Conservation (phyloP, 2,797 vertebrate species). For the Hybognathus amarus region DNA sequence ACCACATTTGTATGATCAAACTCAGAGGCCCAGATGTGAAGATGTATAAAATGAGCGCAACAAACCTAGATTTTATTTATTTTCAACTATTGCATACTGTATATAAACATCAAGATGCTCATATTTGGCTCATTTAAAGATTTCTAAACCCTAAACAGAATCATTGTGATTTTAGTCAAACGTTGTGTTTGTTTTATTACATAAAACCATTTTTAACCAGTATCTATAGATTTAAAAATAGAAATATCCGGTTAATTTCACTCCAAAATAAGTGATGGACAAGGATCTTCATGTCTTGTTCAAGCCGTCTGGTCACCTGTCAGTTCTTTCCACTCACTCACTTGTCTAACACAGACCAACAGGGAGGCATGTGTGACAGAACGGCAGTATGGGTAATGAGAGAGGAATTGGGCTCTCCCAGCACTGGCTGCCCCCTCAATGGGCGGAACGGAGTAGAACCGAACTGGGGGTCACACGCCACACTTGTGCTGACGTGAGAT, state of each 20-base stretch:
- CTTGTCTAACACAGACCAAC: conserved; percentile 50
- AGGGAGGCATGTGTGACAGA: conserved; percentile 58
- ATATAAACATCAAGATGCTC: conserved; percentile 29
- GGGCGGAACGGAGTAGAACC: conserved; percentile 63
- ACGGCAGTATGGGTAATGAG: conserved; percentile 53
- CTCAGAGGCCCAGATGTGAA: conserved; percentile 3
- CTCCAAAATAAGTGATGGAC: conserved; percentile 28
- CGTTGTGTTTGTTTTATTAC: not conserved
- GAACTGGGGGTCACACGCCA: conserved; percentile 28
- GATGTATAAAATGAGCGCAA: conserved; percentile 24
- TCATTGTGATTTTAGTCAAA: not conserved
- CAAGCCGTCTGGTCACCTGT: conserved; percentile 56
- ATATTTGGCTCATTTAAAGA: not conserved
- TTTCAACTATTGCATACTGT: conserved; percentile 22
- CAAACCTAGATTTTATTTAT: conserved; percentile 3
- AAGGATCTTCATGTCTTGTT: conserved; percentile 58
- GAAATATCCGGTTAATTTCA: not conserved
- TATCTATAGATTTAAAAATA: not conserved
- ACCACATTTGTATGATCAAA: not conserved
- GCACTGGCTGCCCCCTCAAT: conserved; percentile 69
- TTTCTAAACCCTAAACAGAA: not conserved
- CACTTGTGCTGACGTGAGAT: conserved; percentile 56
- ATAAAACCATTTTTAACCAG: not conserved
- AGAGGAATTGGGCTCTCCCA: conserved; percentile 64
- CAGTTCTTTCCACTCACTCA: conserved; percentile 58